phyloP scores from a whole-genome alignment of 2,113 vertebrate genomes.

The Eira barbara region DNA sequence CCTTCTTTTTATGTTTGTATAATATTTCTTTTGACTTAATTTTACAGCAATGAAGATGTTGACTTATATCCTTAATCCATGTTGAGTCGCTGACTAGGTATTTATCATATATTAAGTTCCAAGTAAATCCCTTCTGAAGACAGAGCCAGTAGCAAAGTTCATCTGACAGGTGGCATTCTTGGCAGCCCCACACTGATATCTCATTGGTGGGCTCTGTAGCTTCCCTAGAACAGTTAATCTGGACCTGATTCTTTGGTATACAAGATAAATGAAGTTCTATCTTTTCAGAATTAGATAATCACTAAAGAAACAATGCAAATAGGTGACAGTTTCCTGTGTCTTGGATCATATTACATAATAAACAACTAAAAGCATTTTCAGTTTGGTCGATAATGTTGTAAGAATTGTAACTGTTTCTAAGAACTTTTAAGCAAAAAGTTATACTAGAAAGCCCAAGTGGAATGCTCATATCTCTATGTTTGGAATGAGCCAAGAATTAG shows the following conservation, averaged over 20 bases:
- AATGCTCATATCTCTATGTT: not conserved
- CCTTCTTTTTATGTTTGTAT: not conserved
- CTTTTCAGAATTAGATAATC: slow-evolving; percentile 40
- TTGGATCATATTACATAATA: not conserved
- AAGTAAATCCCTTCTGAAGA: slow-evolving; percentile 52
- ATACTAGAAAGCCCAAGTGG: not conserved
- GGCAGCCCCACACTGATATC: not conserved
- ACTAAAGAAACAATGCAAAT: not conserved
- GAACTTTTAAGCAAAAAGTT: not conserved
- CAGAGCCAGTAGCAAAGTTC: slow-evolving; percentile 48
- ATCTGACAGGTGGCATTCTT: slow-evolving; percentile 64
- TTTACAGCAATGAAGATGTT: slow-evolving; percentile 8
- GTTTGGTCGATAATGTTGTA: not conserved
- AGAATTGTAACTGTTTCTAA: not conserved
- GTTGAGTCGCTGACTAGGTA: not conserved
- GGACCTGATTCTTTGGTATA: slow-evolving; percentile 16
- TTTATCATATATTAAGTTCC: not conserved
- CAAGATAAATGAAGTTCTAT: slow-evolving; percentile 19
- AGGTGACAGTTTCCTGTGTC: not conserved
- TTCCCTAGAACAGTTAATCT: slow-evolving; percentile 41
- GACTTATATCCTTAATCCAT: not conserved
- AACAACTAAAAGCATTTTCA: not conserved
- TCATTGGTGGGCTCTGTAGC: slow-evolving; percentile 22
- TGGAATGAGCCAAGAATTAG: not conserved
- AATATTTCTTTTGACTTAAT: not conserved